A percentile compares a stretch with the other conserved stretches of the same genome.
phyloP scores from a whole-genome alignment of 2,888 invertebrate genomes.

The Catocala nupta region DNA sequence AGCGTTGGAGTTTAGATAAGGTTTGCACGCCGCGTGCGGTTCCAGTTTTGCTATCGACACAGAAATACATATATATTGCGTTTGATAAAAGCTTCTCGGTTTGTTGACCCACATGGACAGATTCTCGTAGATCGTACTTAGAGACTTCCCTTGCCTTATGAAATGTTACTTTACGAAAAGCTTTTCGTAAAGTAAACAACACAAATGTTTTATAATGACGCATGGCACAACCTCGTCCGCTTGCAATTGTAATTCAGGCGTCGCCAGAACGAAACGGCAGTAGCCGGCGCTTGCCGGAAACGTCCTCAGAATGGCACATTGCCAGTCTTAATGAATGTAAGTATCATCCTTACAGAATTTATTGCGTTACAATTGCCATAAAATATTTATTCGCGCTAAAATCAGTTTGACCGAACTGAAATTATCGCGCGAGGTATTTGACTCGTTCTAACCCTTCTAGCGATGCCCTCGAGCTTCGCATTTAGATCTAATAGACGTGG shows the following conservation, averaged over 20 bases:
- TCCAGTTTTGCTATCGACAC: slow-evolving; percentile 68
- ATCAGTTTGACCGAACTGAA: slow-evolving; percentile 37
- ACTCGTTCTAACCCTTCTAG: slow-evolving; percentile 36
- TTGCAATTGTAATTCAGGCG: slow-evolving; percentile 77
- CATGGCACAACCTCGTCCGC: slow-evolving; percentile 71
- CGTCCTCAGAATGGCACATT: slow-evolving; percentile 75
- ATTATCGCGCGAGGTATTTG: slow-evolving; percentile 42
- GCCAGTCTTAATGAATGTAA: slow-evolving; percentile 75
- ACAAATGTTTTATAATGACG: slow-evolving; percentile 61
- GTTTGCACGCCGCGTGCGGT: slow-evolving; percentile 62
- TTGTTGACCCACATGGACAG: slow-evolving; percentile 62
- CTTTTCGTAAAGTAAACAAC: slow-evolving; percentile 15
- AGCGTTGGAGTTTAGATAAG: slow-evolving; percentile 76
- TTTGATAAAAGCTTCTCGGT: slow-evolving; percentile 69
- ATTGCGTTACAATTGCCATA: slow-evolving; percentile 58
- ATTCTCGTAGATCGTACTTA: slow-evolving; percentile 23
- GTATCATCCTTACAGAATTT: slow-evolving; percentile 67
- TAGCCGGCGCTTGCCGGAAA: slow-evolving; percentile 77
- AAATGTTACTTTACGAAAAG: not conserved
- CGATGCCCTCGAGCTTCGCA: slow-evolving; percentile 47
- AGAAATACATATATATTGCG: slow-evolving; percentile 60
- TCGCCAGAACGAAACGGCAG: slow-evolving; percentile 75
- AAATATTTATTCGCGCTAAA: slow-evolving; percentile 42
- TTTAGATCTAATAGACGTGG: slow-evolving; percentile 69
- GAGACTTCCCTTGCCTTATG: slow-evolving; percentile 14